Percentiles rank a stretch among this genome's conserved stretches.
phyloP scores from a whole-genome alignment of 1,140 invertebrate genomes.

The Prorops nasuta region DNA sequence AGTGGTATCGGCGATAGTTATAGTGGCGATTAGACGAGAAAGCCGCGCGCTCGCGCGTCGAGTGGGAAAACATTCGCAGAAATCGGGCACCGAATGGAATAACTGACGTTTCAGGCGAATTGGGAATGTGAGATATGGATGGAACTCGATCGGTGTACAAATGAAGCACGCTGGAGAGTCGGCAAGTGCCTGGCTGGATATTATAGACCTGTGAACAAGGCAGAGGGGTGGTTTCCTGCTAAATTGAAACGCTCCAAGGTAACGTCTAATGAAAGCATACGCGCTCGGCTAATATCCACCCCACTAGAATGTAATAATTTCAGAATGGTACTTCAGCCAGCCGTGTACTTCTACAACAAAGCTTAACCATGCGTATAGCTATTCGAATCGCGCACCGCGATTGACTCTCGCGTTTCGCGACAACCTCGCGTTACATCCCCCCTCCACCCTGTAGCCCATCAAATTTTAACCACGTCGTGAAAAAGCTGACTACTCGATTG shows the following conservation, averaged over 20 bases:
- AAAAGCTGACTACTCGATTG: no score
- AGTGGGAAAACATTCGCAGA: conserved; percentile 37
- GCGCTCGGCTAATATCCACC: conserved; percentile 47
- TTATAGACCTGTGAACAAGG: conserved; percentile 48
- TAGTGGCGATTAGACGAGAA: no score
- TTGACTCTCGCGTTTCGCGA: no score
- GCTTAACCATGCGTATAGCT: conserved; percentile 36
- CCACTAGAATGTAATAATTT: conserved; percentile 55
- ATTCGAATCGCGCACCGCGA: no score
- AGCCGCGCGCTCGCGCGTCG: conserved; percentile 13
- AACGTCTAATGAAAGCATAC: conserved; percentile 56
- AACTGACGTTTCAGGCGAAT: conserved; percentile 29
- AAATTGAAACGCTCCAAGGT: conserved; percentile 54
- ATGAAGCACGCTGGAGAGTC: conserved; percentile 48
- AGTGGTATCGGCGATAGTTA: no score
- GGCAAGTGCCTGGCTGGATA: conserved; percentile 43
- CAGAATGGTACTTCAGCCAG: conserved; percentile 46
- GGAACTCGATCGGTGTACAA: conserved; percentile 44
- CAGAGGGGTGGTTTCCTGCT: conserved; percentile 37
- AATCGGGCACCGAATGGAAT: conserved; percentile 29
- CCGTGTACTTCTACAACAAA: conserved; percentile 34
- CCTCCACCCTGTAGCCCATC: no score
- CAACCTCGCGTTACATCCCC: no score
- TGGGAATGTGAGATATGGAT: conserved; percentile 49
- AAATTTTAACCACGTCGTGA: no score